Conservation (phyloP, 2,113 vertebrate genomes). For the Riparia riparia region DNA sequence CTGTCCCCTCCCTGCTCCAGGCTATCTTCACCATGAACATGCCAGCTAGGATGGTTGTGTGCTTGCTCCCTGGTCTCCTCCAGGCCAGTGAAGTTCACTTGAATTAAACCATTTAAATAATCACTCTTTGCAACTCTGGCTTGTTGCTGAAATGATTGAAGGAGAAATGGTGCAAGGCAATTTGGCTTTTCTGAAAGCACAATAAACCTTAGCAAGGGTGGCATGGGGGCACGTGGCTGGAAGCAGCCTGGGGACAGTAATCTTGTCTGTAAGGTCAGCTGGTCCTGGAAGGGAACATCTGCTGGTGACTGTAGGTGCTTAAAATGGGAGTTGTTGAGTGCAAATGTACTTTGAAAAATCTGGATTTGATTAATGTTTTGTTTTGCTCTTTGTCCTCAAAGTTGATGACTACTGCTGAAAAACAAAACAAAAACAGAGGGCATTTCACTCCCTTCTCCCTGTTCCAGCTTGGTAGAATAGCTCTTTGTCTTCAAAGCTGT, state of each 20-base stretch:
- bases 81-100: not conserved
- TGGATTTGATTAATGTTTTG: conserved; percentile 65
- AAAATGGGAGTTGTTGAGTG: conserved; percentile 55
- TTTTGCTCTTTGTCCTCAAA: conserved; percentile 64
- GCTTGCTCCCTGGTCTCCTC: not conserved
- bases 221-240: not conserved
- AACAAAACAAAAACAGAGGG: conserved; percentile 46
- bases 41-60: conserved; percentile 20
- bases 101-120: not conserved
- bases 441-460: conserved; percentile 9
- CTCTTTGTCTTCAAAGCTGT: conserved; percentile 36
- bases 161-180: not conserved
- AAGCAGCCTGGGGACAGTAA: conserved; percentile 7
- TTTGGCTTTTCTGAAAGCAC: not conserved
- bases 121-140: not conserved
- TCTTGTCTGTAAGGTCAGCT: conserved; percentile 36
- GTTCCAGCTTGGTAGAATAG: not conserved
- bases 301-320: conserved; percentile 56
- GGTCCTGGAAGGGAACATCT: conserved; percentile 50
- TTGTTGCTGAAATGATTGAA: conserved; percentile 27
- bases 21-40: not conserved
- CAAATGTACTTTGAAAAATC: conserved; percentile 53
- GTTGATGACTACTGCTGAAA: conserved; percentile 51
- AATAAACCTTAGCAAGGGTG: not conserved
- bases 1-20: not conserved